Base-by-base conservation (phyloP, 2,888 invertebrate genomes). In the Acronicta psi region DNA sequence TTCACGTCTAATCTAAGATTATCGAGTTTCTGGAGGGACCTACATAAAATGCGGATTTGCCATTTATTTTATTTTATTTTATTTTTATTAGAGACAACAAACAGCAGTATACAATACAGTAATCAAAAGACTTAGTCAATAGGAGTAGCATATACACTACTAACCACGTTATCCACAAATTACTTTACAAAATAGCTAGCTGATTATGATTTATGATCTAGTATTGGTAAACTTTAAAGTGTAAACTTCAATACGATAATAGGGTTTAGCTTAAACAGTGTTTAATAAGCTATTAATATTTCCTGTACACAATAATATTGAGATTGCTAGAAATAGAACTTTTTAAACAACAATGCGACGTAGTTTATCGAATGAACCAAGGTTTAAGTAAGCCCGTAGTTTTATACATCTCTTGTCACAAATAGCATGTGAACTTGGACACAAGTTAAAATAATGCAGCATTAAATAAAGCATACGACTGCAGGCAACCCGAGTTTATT, bases 261-360 rank as follows among this genome's bases (percentile, higher is more conserved):
- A 59, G 7, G 17, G 29, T 37, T 45, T 13, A 44, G 29, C n/a
- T 43, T 40, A 40, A 58, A 66, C 64, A 67, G 18, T 34, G 53
- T 53, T 52, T 29, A 18, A 14, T 31, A 34, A 7, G 40, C 52
- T 56, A 63, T 46, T 69, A 56, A 65, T 59, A 50, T 55, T 59
- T 38, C n/a, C 40, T n/a, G 41, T 44, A 50, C 37, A 52, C 62
- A 53, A 53, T 55, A 44, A 59, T 59, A 66, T 52, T 71, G 57
- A 49, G 57, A 57, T 18, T 40, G 52, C 54, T 60, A 57, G 53
- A 66, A 69, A 73, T 73, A 73, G 64, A 40, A 14, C 37, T 47
- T 20, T 59, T 53, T 36, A 46, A 63, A 61, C 71, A 63, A 61
- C 71, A 70, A 65, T 55, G 56, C 37, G 71, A 49, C 56, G 44